Conservation (phyloP, 2,797 vertebrate genomes). For the Trematomus bernacchii region DNA sequence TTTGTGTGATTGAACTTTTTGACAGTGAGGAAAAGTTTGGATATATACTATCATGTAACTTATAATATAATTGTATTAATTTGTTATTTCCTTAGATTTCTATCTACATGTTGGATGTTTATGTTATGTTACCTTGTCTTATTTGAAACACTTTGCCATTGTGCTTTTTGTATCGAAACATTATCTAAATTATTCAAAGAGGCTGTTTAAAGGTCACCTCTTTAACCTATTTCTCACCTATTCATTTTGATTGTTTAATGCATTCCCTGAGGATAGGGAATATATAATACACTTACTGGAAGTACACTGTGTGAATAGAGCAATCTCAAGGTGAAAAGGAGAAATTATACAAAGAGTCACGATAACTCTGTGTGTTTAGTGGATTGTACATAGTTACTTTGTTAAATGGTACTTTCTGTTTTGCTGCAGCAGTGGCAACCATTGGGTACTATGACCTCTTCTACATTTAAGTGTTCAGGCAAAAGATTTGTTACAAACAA, state of each 20-base stretch:
- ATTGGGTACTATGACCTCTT: not conserved
- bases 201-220: not conserved
- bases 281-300: too few relatives aligned
- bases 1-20: too few relatives aligned
- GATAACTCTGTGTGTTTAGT: slow-evolving; percentile 46
- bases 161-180: too few relatives aligned
- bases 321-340: slow-evolving; percentile 53
- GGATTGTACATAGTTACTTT: not conserved
- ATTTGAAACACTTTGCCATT: not conserved
- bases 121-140: not conserved
- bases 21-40: too few relatives aligned
- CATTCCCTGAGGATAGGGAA: not conserved
- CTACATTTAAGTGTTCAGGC: not conserved
- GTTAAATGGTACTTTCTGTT: slow-evolving; percentile 1
- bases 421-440: not conserved
- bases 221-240: not conserved
- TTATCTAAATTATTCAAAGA: not conserved
- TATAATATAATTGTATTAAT: too few relatives aligned
- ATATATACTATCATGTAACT: too few relatives aligned
- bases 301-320: not conserved
- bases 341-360: slow-evolving; percentile 3
- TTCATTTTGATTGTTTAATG: not conserved
- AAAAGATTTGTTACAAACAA: not conserved
- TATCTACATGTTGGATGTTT: not conserved
- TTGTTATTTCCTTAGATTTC: not conserved